A percentile compares a stretch with the other conserved stretches of the same genome.
Evolutionary conservation across 2,113 vertebrate genomes (phyloP).

Genomic region (Triplophysa siluroides): DNA sequence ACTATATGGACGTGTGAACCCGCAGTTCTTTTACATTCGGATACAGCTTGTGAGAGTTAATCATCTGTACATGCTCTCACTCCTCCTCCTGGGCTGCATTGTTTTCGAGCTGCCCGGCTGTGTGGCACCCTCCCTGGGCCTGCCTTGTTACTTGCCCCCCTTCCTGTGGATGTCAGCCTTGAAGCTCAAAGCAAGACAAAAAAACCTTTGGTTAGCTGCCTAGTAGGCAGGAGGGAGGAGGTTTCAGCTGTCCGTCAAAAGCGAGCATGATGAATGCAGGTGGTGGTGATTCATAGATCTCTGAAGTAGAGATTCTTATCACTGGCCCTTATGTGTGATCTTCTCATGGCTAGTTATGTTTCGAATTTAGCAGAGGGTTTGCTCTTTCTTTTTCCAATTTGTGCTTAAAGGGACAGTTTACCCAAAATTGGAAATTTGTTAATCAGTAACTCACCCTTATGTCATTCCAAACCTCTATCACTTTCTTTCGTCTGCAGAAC

Average conservation of each 20-base stretch:
- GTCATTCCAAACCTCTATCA: too few species aligned
- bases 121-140: conserved; percentile 28
- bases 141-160: conserved; percentile 39
- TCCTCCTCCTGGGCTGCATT: conserved; percentile 39
- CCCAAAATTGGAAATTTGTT: too few species aligned
- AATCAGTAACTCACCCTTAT: too few species aligned
- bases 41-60: conserved; percentile 18
- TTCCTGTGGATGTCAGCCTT: conserved; percentile 44
- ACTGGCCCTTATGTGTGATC: conserved; percentile 41
- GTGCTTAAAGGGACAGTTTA: too few species aligned
- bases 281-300: conserved; percentile 50
- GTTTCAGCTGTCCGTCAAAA: conserved; percentile 54
- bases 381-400: too few species aligned
- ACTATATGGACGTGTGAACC: conserved; percentile 19
- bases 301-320: conserved; percentile 45
- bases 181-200: conserved; percentile 48
- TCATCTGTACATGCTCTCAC: conserved; percentile 30
- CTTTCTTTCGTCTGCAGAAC: too few species aligned
- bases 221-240: conserved; percentile 44
- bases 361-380: conserved; percentile 10
- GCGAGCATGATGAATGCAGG: conserved; percentile 46
- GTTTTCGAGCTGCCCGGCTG: conserved; percentile 38
- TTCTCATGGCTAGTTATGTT: conserved; percentile 42
- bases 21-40: conserved; percentile 7
- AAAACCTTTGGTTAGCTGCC: conserved; percentile 41